Percentiles rank a stretch among this genome's conserved stretches.
These are phyloP conservation scores for Azemiops feae DNA, from an alignment of 2,113 vertebrate genomes.

Conservation along the genomic window DNA sequence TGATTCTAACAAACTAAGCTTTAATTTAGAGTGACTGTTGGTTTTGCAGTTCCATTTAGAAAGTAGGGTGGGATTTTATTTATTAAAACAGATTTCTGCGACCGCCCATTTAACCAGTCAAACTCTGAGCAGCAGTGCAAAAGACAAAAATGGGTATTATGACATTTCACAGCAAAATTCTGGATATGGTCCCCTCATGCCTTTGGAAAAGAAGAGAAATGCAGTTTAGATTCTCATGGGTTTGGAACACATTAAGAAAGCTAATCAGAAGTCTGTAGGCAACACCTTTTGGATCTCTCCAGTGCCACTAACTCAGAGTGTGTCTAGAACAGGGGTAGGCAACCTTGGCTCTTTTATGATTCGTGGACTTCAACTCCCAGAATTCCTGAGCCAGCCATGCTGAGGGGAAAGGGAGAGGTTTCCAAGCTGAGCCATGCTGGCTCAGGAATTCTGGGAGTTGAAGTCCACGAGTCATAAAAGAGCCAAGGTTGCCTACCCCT, in stretches of 20 bases:
- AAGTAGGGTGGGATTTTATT: not conserved
- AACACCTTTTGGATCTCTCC: not conserved
- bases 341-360: too few species aligned
- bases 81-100: not conserved
- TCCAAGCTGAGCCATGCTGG: too few species aligned
- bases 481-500: too few species aligned
- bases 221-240: not conserved
- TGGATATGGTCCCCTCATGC: not conserved
- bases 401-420: too few species aligned
- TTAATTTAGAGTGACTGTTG: not conserved
- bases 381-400: not conserved
- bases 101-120: not conserved
- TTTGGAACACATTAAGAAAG: not conserved
- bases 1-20: not conserved
- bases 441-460: too few species aligned
- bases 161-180: not conserved
- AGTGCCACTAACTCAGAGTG: not conserved
- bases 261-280: not conserved
- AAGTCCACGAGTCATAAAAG: too few species aligned
- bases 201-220: not conserved
- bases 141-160: not conserved
- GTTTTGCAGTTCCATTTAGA: not conserved
- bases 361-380: not conserved
- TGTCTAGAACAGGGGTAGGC: too few species aligned
- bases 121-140: not conserved